These are phyloP conservation scores for Xanthia icteritia DNA, from an alignment of 2,888 invertebrate species.

Conservation along the genomic window DNA sequence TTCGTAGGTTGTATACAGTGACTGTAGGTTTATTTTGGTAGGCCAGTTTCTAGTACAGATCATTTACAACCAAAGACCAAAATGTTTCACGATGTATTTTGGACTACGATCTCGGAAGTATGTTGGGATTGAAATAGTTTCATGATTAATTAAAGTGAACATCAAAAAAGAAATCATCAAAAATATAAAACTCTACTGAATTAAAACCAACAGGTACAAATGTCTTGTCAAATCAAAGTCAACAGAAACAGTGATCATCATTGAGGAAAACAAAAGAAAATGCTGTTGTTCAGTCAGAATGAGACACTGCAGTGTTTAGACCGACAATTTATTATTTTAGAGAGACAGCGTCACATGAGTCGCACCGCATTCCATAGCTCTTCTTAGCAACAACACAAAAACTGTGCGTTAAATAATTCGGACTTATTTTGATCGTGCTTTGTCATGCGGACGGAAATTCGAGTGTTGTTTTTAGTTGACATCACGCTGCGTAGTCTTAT, in stretches of 20 bases:
- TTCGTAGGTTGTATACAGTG: neutral
- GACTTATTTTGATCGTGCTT: constrained; percentile 74
- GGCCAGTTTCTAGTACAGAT: neutral
- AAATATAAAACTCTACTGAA: constrained; percentile 2
- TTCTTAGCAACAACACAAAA: constrained; percentile 75
- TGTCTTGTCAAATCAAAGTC: constrained; percentile 49
- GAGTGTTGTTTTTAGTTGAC: constrained; percentile 28
- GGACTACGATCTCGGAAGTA: neutral
- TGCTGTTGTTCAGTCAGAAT: constrained; percentile 38
- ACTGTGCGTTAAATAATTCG: constrained; percentile 65
- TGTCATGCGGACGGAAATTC: constrained; percentile 59
- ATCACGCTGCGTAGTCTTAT: constrained; percentile 22
- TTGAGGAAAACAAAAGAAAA: constrained; percentile 55
- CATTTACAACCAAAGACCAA: neutral
- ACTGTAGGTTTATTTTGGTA: too few species aligned
- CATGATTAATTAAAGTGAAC: neutral
- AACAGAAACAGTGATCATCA: constrained; percentile 40
- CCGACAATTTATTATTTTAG: constrained; percentile 62
- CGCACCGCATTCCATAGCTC: constrained; percentile 73
- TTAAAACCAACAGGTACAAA: constrained; percentile 21
- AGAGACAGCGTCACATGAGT: constrained; percentile 53
- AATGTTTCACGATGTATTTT: neutral
- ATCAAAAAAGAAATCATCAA: neutral
- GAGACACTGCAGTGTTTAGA: constrained; percentile 53
- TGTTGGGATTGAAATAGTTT: neutral